Conservation (phyloP, 2,797 vertebrate genomes). For the Cuniculus paca region DNA sequence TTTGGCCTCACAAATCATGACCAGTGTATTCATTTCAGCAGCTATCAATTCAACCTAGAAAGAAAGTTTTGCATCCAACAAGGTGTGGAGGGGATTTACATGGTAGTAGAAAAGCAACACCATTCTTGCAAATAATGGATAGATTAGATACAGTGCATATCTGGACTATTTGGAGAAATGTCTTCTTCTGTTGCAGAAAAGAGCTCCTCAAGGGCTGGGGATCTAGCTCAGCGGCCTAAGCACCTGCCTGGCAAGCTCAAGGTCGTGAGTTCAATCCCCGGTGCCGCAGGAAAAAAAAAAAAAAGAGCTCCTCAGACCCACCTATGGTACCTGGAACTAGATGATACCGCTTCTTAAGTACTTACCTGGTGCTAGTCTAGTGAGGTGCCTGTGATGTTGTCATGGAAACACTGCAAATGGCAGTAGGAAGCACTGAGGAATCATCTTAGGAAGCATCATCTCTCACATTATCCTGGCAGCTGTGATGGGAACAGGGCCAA, state of each 20-base stretch:
- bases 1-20: not conserved
- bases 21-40: conserved; percentile 64
- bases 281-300: too few species aligned
- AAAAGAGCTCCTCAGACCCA: not conserved
- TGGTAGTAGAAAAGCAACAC: not conserved
- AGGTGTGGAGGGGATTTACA: not conserved
- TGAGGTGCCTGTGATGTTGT: not conserved
- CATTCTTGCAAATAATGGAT: not conserved
- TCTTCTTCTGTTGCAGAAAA: not conserved
- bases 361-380: not conserved
- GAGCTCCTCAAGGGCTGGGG: fast-evolving
- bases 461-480: conserved; percentile 33
- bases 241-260: too few species aligned
- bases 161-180: not conserved
- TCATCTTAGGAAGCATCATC: not conserved
- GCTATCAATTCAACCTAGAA: conserved; percentile 45
- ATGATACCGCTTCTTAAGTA: not conserved
- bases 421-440: not conserved
- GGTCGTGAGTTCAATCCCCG: too few species aligned
- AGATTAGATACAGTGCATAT: not conserved
- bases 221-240: too few species aligned
- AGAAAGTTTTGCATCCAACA: not conserved
- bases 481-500: conserved; percentile 49
- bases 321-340: not conserved
- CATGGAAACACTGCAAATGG: not conserved